These are phyloP conservation scores for Chalcis sispes DNA, from an alignment of 2,888 invertebrate species.

Conservation along the genomic window DNA sequence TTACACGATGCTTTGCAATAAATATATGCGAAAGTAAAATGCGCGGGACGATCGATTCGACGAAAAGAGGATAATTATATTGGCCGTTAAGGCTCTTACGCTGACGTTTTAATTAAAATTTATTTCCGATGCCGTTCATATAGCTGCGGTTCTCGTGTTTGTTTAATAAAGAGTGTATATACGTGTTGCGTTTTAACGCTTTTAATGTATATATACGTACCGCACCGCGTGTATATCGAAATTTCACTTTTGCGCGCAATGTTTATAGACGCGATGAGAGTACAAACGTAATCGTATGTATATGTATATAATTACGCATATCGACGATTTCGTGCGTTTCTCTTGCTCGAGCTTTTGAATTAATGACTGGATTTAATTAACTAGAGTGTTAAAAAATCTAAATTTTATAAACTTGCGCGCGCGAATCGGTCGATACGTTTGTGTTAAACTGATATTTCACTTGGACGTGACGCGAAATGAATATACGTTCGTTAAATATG, in stretches of 20 bases:
- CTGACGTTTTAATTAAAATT: constrained; percentile 51
- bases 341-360: background rate
- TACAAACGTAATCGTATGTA: background rate
- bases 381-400: no score
- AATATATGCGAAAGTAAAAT: no score
- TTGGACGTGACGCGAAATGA: no score
- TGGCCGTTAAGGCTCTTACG: constrained; percentile 27
- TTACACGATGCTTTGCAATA: constrained; percentile 1
- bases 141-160: background rate
- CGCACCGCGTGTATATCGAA: constrained; percentile 21
- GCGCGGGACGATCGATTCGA: constrained; percentile 35
- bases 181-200: no score
- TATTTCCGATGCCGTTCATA: constrained; percentile 33
- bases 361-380: constrained; percentile 26
- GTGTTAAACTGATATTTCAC: no score
- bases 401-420: no score
- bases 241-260: constrained; percentile 12
- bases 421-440: no score
- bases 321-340: constrained; percentile 27
- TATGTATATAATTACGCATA: background rate
- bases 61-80: constrained; percentile 40
- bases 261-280: no score
- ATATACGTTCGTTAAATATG: no score
- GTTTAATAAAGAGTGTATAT: constrained; percentile 20
- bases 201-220: no score